Evolutionary conservation across 1,140 invertebrate genomes (phyloP).

Genomic region (Tyrophagus putrescentiae): DNA sequence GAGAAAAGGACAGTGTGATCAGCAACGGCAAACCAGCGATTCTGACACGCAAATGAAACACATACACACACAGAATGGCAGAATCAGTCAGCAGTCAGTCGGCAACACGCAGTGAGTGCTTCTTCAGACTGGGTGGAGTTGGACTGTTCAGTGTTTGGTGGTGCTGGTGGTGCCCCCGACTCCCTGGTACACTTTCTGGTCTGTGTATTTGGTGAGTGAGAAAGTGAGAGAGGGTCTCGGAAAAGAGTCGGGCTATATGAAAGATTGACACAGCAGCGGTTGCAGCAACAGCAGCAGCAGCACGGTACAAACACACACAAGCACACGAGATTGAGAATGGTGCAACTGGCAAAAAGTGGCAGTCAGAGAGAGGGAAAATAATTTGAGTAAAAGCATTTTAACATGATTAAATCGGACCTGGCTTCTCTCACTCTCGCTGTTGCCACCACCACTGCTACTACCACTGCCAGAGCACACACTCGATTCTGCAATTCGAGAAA

Average conservation of each 20-base stretch:
- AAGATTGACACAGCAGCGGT: neutral
- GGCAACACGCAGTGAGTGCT: too few species aligned
- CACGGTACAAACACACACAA: neutral
- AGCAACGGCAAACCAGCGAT: neutral
- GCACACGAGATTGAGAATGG: conserved; percentile 3
- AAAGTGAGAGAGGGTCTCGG: too few species aligned
- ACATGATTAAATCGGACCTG: conserved; percentile 24
- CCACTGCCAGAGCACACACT: neutral
- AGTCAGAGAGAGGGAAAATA: conserved; percentile 20
- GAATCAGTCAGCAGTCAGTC: too few species aligned
- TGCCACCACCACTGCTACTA: too few species aligned
- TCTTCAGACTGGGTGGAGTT: conserved; percentile 5
- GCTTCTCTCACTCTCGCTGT: too few species aligned
- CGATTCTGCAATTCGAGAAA: neutral
- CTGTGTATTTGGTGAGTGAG: too few species aligned
- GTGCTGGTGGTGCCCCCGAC: neutral
- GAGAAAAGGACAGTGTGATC: neutral
- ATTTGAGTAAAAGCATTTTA: conserved; percentile 27
- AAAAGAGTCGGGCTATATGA: neutral
- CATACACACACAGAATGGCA: too few species aligned
- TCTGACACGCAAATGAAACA: conserved; percentile 10
- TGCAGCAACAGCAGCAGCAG: too few species aligned
- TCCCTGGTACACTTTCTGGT: too few species aligned
- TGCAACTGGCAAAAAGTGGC: conserved; percentile 1
- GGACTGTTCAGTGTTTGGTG: neutral